phyloP scores from a whole-genome alignment of 2,888 invertebrate genomes.

The Drosophila vallismaia region DNA sequence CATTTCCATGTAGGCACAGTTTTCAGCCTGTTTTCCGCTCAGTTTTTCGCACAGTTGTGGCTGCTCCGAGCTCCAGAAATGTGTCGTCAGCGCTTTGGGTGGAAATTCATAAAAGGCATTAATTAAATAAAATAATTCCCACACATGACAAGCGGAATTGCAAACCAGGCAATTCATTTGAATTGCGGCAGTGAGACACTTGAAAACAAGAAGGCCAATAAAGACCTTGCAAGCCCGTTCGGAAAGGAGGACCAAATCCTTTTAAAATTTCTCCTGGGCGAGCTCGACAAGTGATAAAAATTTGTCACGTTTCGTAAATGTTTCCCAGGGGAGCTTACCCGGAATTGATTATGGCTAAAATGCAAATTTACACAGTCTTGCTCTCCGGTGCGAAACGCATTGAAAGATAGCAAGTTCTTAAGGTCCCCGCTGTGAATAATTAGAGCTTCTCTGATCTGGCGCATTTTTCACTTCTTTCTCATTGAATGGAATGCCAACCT shows the following conservation, averaged over 20 bases:
- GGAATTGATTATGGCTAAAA: constrained; percentile 54
- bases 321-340: constrained; percentile 19
- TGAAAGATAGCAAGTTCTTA: constrained; percentile 7
- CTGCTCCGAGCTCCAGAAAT: constrained; percentile 5
- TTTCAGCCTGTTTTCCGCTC: constrained; percentile 1
- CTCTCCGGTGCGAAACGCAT: neutral
- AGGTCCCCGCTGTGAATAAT: constrained; percentile 27
- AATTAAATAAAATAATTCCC: constrained; percentile 51
- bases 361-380: constrained; percentile 17
- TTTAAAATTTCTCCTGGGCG: constrained; percentile 14
- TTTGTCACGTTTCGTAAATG: constrained; percentile 56
- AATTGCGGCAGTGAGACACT: constrained; percentile 24
- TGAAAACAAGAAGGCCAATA: constrained; percentile 16
- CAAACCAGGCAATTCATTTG: constrained; percentile 48
- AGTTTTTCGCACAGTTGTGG: neutral
- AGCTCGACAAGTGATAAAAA: constrained; percentile 31
- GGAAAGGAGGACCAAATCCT: neutral
- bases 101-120: constrained; percentile 43
- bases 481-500: constrained; percentile 6
- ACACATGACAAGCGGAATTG: constrained; percentile 44
- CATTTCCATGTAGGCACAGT: constrained; percentile 30
- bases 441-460: constrained; percentile 14
- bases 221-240: neutral
- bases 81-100: constrained; percentile 18
- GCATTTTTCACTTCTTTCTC: constrained; percentile 4